phyloP scores from a whole-genome alignment of 2,888 invertebrate genomes.

The Acronicta alni region DNA sequence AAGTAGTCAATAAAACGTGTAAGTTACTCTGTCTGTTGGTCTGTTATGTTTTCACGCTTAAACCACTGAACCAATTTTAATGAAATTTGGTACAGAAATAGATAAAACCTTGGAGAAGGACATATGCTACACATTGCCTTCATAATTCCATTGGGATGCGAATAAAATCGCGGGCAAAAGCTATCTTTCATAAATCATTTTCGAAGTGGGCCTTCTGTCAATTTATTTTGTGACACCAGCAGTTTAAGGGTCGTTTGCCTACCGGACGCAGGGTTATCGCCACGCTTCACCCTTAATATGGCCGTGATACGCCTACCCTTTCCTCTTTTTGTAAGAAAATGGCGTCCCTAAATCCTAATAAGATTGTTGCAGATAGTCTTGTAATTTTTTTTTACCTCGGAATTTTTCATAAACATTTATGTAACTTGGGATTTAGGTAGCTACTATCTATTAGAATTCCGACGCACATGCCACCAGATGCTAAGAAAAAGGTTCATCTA shows the following conservation, averaged over 20 bases:
- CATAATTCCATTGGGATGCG: too few species aligned
- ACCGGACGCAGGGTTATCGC: conserved; percentile 34
- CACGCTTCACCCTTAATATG: conserved; percentile 14
- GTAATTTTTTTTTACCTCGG: background rate
- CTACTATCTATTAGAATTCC: background rate
- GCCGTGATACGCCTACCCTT: conserved; percentile 20
- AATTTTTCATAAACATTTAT: background rate
- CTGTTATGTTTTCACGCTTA: too few species aligned
- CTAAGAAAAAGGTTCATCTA: background rate
- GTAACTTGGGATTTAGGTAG: background rate
- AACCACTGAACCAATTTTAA: too few species aligned
- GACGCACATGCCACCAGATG: background rate
- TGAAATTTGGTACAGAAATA: too few species aligned
- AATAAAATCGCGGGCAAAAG: too few species aligned
- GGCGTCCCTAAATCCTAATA: conserved; percentile 13
- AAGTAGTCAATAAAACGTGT: too few species aligned
- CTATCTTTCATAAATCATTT: too few species aligned
- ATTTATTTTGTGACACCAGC: conserved; percentile 4
- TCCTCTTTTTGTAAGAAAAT: conserved; percentile 38
- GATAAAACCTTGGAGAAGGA: too few species aligned
- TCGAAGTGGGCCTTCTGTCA: conserved; percentile 11
- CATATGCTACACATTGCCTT: too few species aligned
- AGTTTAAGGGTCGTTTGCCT: conserved; percentile 44
- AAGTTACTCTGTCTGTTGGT: too few species aligned
- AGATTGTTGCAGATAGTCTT: conserved; percentile 17